phyloP scores from a whole-genome alignment of 1,140 invertebrate genomes.

The Drosophila saltans region DNA sequence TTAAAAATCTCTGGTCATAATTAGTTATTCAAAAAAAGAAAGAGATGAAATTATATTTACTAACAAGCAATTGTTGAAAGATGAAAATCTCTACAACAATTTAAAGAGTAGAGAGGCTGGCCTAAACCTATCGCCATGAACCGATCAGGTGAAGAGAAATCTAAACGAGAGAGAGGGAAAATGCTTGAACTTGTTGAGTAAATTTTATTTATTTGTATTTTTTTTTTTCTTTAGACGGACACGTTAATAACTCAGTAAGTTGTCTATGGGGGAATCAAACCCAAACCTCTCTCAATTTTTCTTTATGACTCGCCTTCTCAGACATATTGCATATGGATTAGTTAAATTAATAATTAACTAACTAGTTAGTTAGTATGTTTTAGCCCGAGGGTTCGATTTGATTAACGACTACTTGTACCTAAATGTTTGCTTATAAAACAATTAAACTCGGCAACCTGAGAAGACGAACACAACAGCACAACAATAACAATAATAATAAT shows the following conservation, averaged over 20 bases:
- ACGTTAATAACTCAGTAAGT: neutral
- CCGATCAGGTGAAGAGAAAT: conserved; percentile 3
- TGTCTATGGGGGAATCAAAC: too few relatives aligned
- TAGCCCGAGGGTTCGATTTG: conserved; percentile 24
- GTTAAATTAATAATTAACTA: conserved; percentile 1
- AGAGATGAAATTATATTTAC: conserved; percentile 5
- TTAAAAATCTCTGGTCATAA: conserved; percentile 45
- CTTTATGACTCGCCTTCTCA: neutral
- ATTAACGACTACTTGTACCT: conserved; percentile 49
- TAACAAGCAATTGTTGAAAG: conserved; percentile 20
- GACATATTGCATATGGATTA: conserved; percentile 13
- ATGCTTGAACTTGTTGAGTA: conserved; percentile 1
- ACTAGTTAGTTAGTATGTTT: neutral
- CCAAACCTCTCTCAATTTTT: too few relatives aligned
- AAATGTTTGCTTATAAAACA: conserved; percentile 74
- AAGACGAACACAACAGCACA: neutral
- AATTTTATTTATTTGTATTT: neutral
- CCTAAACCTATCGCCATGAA: neutral
- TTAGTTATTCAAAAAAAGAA: conserved; percentile 41
- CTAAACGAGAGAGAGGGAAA: neutral
- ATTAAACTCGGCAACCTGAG: conserved; percentile 50
- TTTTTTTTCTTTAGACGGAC: neutral
- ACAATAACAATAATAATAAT: neutral
- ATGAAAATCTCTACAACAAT: conserved; percentile 35
- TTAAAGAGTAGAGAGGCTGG: neutral